These are phyloP conservation scores for Glaucopsyche alexis DNA, from an alignment of 2,888 invertebrate species.

Conservation along the genomic window DNA sequence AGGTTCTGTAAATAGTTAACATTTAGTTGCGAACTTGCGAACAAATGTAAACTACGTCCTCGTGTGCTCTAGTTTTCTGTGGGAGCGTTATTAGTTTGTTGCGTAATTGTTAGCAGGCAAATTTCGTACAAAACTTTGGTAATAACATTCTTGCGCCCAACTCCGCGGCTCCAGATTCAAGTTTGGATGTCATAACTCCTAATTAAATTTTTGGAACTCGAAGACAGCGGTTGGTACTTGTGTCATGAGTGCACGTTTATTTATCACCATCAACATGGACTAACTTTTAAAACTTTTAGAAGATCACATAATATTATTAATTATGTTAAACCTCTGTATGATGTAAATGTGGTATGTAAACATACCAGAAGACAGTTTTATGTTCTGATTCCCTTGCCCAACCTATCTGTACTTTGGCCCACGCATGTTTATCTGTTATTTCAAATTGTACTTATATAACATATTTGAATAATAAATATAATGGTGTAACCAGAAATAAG, in stretches of 20 bases:
- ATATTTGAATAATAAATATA: conserved; percentile 7
- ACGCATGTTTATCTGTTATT: not conserved
- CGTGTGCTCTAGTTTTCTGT: conserved; percentile 10
- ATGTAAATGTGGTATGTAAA: no score
- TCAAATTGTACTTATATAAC: not conserved
- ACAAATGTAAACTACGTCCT: conserved; percentile 2
- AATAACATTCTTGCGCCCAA: conserved; percentile 1
- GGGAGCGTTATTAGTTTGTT: conserved; percentile 15
- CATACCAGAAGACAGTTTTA: not conserved
- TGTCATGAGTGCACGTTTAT: not conserved
- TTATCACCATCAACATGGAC: not conserved
- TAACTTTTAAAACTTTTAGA: not conserved
- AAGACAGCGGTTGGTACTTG: not conserved
- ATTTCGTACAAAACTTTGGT: conserved; percentile 15
- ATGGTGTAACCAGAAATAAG: not conserved
- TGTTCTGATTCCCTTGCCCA: not conserved
- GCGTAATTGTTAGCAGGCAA: conserved; percentile 19
- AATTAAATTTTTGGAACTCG: conserved; percentile 2
- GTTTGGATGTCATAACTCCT: conserved; percentile 9
- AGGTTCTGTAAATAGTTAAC: not conserved
- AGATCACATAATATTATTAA: not conserved
- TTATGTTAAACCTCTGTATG: no score
- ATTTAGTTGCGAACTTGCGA: not conserved
- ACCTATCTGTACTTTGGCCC: not conserved
- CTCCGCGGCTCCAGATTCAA: not conserved